These are phyloP conservation scores for Gymnobelideus leadbeateri DNA, from an alignment of 2,113 vertebrate genomes.

Conservation along the genomic window DNA sequence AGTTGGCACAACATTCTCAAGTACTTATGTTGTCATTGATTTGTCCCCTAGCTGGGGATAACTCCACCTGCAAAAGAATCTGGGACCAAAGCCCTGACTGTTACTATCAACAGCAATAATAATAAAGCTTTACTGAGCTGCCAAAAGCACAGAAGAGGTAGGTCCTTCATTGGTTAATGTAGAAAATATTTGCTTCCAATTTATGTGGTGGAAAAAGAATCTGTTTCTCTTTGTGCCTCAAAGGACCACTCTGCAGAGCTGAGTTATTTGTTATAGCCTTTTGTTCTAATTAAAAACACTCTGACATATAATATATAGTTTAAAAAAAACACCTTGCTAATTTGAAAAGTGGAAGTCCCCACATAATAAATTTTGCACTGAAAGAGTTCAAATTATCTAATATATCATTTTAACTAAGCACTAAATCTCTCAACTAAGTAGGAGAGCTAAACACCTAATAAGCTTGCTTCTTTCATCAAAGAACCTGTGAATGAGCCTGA, in stretches of 20 bases:
- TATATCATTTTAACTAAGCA: conserved; percentile 4
- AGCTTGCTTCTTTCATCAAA: not conserved
- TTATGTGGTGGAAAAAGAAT: not conserved
- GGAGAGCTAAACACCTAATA: not conserved
- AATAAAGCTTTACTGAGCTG: not conserved
- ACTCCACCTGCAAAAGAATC: not conserved
- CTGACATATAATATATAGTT: not conserved
- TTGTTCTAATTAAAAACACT: conserved; percentile 6
- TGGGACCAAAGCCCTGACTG: not conserved
- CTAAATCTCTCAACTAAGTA: not conserved
- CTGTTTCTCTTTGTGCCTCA: not conserved
- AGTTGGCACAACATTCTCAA: not conserved
- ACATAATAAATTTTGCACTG: not conserved
- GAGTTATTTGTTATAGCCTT: not conserved
- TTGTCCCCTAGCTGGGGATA: not conserved
- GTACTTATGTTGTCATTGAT: not conserved
- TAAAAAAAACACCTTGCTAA: not conserved
- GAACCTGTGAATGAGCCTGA: not conserved
- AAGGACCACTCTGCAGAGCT: not conserved
- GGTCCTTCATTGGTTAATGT: not conserved
- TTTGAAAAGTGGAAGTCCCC: not conserved
- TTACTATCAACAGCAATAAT: not conserved
- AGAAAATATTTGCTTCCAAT: fast-evolving
- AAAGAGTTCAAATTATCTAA: not conserved
- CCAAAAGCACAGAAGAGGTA: not conserved